Evolutionary conservation across 1,140 invertebrate genomes (phyloP).

Genomic region (Cryptotermes secundus): DNA sequence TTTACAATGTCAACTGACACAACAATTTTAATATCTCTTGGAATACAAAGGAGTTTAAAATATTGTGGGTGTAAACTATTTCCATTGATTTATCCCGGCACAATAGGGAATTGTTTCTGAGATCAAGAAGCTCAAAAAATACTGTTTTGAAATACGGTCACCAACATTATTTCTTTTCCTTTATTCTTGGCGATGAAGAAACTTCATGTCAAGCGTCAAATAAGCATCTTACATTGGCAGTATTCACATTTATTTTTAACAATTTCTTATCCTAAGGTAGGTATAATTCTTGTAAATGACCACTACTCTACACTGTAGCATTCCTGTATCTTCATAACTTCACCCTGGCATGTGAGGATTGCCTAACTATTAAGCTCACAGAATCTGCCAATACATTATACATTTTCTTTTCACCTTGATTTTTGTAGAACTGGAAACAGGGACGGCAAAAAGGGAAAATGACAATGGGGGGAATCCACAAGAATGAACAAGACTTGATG

Average conservation of each 20-base stretch:
- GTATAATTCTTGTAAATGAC: background rate
- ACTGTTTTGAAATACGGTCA: constrained; percentile 24
- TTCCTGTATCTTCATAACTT: background rate
- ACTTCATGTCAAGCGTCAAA: background rate
- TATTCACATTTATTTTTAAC: background rate
- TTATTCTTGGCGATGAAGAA: background rate
- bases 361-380: background rate
- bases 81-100: constrained; percentile 9
- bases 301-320: background rate
- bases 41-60: background rate
- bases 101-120: constrained; percentile 9
- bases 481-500: background rate
- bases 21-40: background rate
- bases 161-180: background rate
- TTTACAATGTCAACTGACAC: too few species aligned
- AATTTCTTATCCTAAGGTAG: background rate
- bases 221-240: constrained; percentile 14
- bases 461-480: background rate
- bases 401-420: background rate
- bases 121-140: constrained; percentile 32
- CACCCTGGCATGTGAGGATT: background rate
- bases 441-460: constrained; percentile 32
- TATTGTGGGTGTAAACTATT: background rate
- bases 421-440: constrained; percentile 23
- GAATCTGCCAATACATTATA: constrained; percentile 3